Evolutionary conservation across 23 tunicate genomes (phyloP).

Genomic region (Halocynthia aurantium): DNA sequence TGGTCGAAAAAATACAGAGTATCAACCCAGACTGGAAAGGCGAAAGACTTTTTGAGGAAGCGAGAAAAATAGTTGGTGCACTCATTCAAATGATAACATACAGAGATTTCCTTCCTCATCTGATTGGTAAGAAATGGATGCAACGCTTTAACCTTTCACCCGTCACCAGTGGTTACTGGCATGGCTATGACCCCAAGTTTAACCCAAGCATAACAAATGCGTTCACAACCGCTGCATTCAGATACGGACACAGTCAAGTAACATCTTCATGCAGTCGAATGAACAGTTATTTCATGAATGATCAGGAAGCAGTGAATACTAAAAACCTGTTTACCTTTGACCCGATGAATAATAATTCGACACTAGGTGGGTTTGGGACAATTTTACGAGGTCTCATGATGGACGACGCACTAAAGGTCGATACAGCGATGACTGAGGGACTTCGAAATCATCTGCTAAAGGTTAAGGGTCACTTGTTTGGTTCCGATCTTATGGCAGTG

Average conservation of each 20-base stretch:
- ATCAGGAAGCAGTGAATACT: conserved; percentile 16
- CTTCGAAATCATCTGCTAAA: conserved; percentile 57
- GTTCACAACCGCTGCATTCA: conserved; percentile 79
- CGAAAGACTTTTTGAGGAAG: conserved; percentile 41
- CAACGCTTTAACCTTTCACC: conserved; percentile 37
- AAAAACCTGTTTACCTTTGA: conserved; percentile 43
- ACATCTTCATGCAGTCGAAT: conserved; percentile 24
- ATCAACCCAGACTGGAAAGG: conserved; percentile 59
- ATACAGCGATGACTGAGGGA: conserved; percentile 37
- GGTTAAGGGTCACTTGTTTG: not conserved
- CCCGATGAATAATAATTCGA: conserved; percentile 26
- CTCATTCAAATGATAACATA: conserved; percentile 65
- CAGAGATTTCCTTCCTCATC: conserved; percentile 59
- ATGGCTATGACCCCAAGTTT: conserved; percentile 66
- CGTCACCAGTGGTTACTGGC: conserved; percentile 37
- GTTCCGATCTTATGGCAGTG: conserved; percentile 38
- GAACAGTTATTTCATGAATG: conserved; percentile 25
- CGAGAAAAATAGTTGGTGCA: conserved; percentile 53
- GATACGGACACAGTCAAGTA: conserved; percentile 78
- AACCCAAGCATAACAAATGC: conserved; percentile 66
- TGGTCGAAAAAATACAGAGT: conserved; percentile 32
- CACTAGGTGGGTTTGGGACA: conserved; percentile 45
- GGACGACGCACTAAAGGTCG: conserved; percentile 48
- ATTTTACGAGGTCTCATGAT: conserved; percentile 58
- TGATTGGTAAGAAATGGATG: conserved; percentile 50